Conservation (phyloP, 2,888 invertebrate genomes). For the Malthinus seriepunctatus region DNA sequence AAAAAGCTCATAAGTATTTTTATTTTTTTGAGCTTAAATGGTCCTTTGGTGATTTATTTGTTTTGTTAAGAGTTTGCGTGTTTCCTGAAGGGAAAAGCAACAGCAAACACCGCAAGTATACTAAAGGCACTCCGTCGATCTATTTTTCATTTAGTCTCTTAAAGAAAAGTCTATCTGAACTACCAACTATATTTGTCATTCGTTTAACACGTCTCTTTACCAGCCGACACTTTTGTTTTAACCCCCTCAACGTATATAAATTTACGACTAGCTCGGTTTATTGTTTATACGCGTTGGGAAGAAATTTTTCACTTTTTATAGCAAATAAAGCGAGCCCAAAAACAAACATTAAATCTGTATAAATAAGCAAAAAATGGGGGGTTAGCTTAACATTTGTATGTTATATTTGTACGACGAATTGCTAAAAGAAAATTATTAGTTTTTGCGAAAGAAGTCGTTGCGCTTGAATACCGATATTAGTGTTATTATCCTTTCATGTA, state of each 20-base stretch:
- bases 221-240: constrained; percentile 6
- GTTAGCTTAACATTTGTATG: neutral
- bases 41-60: constrained; percentile 35
- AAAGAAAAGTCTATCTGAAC: constrained; percentile 36
- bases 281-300: neutral
- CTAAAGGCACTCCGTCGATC: constrained; percentile 36
- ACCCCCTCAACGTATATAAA: constrained; percentile 9
- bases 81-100: constrained; percentile 30
- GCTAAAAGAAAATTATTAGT: constrained; percentile 26
- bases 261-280: neutral
- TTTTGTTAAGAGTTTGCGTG: constrained; percentile 33
- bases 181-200: constrained; percentile 37
- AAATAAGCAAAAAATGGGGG: neutral
- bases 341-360: constrained; percentile 17
- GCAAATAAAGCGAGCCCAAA: constrained; percentile 10
- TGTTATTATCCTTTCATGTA: constrained; percentile 30
- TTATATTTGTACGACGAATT: constrained; percentile 16
- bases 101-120: constrained; percentile 34
- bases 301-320: constrained; percentile 10
- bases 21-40: constrained; percentile 27
- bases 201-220: constrained; percentile 38
- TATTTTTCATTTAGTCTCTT: constrained; percentile 45
- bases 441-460: constrained; percentile 24
- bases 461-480: constrained; percentile 27
- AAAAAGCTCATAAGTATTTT: too few species aligned